Conservation (phyloP, 2,113 vertebrate species). For the Rhynchomys soricoides region DNA sequence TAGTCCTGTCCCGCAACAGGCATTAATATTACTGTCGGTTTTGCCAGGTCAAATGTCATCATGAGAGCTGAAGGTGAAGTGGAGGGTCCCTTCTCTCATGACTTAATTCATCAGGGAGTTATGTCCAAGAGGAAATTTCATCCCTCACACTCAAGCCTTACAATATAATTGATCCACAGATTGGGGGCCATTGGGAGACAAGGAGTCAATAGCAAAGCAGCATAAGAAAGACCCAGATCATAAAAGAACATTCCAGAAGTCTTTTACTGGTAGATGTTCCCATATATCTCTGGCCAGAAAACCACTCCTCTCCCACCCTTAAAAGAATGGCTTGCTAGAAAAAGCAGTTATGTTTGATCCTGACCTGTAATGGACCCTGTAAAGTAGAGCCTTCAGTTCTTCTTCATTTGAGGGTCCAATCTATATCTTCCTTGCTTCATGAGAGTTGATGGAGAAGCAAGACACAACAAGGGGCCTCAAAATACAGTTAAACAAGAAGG, state of each 20-base stretch:
- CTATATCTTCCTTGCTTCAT: not conserved
- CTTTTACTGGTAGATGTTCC: not conserved
- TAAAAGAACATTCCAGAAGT: not conserved
- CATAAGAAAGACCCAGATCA: not conserved
- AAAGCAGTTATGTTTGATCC: not conserved
- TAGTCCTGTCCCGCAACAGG: slow-evolving; percentile 4
- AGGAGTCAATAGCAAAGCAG: not conserved
- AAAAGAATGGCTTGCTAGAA: not conserved
- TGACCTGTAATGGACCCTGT: not conserved
- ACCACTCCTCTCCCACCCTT: not conserved
- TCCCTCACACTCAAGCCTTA: not conserved
- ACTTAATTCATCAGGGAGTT: not conserved
- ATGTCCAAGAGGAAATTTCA: not conserved
- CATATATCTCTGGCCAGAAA: not conserved
- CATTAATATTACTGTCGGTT: slow-evolving; percentile 57
- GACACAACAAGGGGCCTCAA: not conserved
- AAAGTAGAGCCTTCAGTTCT: not conserved
- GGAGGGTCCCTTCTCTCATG: not conserved
- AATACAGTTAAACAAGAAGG: not conserved
- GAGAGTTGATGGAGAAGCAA: not conserved
- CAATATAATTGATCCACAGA: not conserved
- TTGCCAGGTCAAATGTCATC: slow-evolving; percentile 6
- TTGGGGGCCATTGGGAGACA: not conserved
- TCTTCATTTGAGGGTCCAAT: not conserved
- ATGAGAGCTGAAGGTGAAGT: not conserved